Evolutionary conservation across 2,797 vertebrate genomes (phyloP).

Genomic region (Melanotaenia pygmaea): DNA sequence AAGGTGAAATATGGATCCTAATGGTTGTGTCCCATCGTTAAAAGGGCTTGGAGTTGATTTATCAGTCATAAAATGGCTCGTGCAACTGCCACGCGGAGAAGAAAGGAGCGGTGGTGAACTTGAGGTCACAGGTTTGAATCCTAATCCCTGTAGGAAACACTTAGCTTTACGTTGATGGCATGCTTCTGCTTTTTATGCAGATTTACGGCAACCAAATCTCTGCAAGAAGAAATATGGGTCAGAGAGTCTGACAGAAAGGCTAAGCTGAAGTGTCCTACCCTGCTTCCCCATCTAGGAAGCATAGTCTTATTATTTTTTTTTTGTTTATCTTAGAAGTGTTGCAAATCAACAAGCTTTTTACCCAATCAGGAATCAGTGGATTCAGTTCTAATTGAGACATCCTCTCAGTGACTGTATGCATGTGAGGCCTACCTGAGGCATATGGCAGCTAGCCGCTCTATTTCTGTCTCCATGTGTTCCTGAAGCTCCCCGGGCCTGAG

Average conservation of each 20-base stretch:
- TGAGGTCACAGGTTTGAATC: conserved; percentile 70
- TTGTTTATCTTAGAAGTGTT: background rate
- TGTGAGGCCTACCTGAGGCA: conserved; percentile 87
- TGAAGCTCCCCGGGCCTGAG: conserved; percentile 95
- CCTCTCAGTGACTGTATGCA: background rate
- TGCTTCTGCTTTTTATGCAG: conserved; percentile 70
- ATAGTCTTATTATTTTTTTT: background rate
- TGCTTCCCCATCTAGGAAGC: conserved; percentile 16
- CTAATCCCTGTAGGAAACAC: conserved; percentile 70
- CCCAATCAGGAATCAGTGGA: background rate
- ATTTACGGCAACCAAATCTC: conserved; percentile 64
- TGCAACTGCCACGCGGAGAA: conserved; percentile 61
- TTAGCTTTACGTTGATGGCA: conserved; percentile 60
- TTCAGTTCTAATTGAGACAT: background rate
- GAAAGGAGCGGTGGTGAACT: conserved; percentile 49
- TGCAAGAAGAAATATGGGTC: conserved; percentile 30
- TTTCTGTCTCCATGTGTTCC: conserved; percentile 98
- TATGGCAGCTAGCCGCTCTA: conserved; percentile 92
- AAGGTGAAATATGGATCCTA: conserved; percentile 78
- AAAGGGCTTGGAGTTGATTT: conserved; percentile 78
- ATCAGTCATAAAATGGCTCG: conserved; percentile 73
- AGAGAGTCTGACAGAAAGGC: conserved; percentile 29
- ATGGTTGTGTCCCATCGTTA: conserved; percentile 80
- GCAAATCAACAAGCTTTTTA: background rate
- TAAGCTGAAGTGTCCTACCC: conserved; percentile 37